Evolutionary conservation across 2,113 vertebrate genomes (phyloP).

Genomic region (Chiloscyllium plagiosum): DNA sequence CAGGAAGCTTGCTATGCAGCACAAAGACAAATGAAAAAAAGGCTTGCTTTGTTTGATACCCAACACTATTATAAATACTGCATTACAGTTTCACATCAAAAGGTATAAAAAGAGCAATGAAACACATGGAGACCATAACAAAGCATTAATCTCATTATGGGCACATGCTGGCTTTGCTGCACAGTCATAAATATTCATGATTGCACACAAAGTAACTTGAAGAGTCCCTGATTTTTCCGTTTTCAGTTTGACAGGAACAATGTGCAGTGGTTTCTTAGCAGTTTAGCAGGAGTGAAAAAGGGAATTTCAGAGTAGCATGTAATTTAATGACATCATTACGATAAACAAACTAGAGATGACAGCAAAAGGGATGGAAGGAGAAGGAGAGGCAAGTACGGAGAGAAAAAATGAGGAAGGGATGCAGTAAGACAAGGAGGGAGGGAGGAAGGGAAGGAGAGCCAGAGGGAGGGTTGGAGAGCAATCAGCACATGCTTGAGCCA

Average conservation of each 20-base stretch:
- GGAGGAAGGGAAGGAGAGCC: too few relatives aligned
- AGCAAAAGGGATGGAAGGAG: not conserved
- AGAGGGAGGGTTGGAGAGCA: not conserved
- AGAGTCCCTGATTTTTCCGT: not conserved
- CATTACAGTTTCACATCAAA: constrained; percentile 31
- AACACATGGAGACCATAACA: not conserved
- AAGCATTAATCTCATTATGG: constrained; percentile 29
- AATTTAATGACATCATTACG: not conserved
- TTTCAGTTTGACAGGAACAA: not conserved
- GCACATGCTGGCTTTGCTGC: not conserved
- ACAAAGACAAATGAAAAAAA: not conserved
- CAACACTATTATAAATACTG: constrained; percentile 31
- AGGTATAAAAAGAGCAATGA: not conserved
- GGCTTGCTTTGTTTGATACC: constrained; percentile 4
- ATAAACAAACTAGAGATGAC: not conserved
- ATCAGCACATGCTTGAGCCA: not conserved
- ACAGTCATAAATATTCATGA: constrained; percentile 16
- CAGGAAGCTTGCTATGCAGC: not conserved
- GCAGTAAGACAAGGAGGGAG: too few relatives aligned
- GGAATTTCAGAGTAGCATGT: not conserved
- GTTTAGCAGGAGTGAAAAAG: not conserved
- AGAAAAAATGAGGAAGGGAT: too few relatives aligned
- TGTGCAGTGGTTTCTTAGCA: not conserved
- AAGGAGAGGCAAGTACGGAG: too few relatives aligned
- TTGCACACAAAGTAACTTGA: constrained; percentile 1